Evolutionary conservation across 2,888 invertebrate species (phyloP).

Genomic region (Mesorhabditis spiculigera): DNA sequence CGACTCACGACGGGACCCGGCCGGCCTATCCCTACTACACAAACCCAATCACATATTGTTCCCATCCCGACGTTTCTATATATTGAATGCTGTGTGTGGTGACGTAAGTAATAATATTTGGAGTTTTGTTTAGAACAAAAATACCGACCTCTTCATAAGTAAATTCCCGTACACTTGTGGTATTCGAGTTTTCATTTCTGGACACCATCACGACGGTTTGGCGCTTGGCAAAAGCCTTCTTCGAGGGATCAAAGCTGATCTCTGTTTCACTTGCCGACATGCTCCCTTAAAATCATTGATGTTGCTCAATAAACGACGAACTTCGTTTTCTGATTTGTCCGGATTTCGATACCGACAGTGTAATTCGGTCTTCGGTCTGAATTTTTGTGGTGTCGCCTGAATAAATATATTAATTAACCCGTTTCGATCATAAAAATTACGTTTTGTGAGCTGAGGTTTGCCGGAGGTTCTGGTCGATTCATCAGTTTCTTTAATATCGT

Average conservation of each 20-base stretch:
- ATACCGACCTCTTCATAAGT: conserved; percentile 25
- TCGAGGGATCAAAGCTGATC: no score
- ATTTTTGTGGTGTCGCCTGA: not conserved
- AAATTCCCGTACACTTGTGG: conserved; percentile 38
- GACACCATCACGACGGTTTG: conserved; percentile 39
- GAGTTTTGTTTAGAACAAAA: no score
- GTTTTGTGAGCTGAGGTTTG: not conserved
- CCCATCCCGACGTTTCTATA: no score
- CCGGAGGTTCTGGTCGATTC: not conserved
- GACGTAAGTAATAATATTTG: no score
- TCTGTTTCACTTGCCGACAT: no score
- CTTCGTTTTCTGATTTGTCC: not conserved
- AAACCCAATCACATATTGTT: no score
- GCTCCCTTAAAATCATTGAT: no score
- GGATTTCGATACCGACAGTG: not conserved
- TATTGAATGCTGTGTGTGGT: no score
- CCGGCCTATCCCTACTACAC: no score
- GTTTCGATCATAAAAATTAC: not conserved
- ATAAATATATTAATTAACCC: not conserved
- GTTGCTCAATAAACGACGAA: not conserved
- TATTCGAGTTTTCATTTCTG: conserved; percentile 34
- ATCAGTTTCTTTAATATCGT: not conserved
- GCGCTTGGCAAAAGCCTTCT: conserved; percentile 11
- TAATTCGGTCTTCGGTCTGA: no score
- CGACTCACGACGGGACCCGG: no score